Base-by-base conservation (phyloP, 2,113 vertebrate species). In the Grus americana region DNA sequence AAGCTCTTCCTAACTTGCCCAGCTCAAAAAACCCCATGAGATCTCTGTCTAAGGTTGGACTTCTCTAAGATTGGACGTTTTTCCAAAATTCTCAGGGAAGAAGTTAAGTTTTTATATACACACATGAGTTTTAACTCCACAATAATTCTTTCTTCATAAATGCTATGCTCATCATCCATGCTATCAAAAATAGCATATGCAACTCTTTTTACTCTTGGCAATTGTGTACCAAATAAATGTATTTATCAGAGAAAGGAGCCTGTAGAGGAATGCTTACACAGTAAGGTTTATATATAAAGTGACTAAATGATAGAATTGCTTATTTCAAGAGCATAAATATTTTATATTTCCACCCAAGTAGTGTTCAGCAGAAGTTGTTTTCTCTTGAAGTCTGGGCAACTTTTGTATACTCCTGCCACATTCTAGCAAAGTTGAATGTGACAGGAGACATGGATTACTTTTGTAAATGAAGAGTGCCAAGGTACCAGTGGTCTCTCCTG, bases 241-340 rank as follows among this genome's bases (percentile, higher is more conserved):
- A 84, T 92, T 72, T 91, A 87, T 72, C 46, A 61, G 59, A 93
- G 66, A 68, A 92, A 93, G 49, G 22, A 90, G 40, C 9, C 27
- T 18, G 22, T 13, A 61, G 54, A 67, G 44, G 36, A 72, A 68
- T n/a, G 44, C 52, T 73, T 85, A 79, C 36, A 68, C 52, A 38
- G 57, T 66, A 59, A 78, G 24, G 11, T 42, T 17, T 38, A 75
- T 38, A 70, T 66, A 70, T 32, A 38, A 95, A 90, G 52, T 2
- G 29, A 87, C 47, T 23, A 34, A 86, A 78, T 71, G 65, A 95
- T 81, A 10, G 6, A 86, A 86, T 83, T 87, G 34, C 58, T 62
- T 88, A 40, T 92, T 88, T 86, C 80, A 78, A 55, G 61, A 59
- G 50, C 34, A 83, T 89, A 91, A 91, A 93, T 91, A 89, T 92